Base-by-base conservation (phyloP, 2,888 invertebrate species). In the Galeruca laticollis region DNA sequence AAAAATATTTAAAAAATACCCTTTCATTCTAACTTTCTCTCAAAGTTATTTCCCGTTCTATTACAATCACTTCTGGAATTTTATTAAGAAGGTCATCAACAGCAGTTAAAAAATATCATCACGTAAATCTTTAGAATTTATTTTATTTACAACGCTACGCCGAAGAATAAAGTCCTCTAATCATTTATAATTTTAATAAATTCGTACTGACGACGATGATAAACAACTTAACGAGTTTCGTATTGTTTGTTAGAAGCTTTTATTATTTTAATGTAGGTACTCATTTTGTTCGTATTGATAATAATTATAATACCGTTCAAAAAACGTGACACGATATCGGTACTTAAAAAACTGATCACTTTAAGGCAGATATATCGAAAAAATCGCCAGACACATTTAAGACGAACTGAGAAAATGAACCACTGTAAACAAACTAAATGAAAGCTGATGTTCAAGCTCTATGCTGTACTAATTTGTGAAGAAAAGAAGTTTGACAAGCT, bases 1-100 rank as follows among this genome's bases (percentile, higher is more conserved):
- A n/a, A n/a, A n/a, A n/a, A n/a, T 33, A 40, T 40, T 15, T 47
- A 8, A 9, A 8, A 47, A 26, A 26, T 26, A 47, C 47, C 47
- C 47, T 47, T 18, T 2, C 18, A 47, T 15, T 18, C n/a, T 6
- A 18, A 18, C 18, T 47, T 18, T 47, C 18, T 18, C 9, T 47
- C 18, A 47, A 47, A 47, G 5, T 26, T 52, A 52, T 52, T 26
- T 3, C 1, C 33, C n/a, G 15, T 26, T 33, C 18, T 33, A 56
- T 13, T 52, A 52, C 15, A 37, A 15, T 63, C 54, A 63, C 54
- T 63, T 43, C 54, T 26, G 37, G 59, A 66, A 15, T 65, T 43
- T 65, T 57, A 65, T 65, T 65, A 49, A 51, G 40, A 66, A 66
- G 66, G 59, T 66, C 66, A 66, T 37, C 51, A 66, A 60, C 59